phyloP scores from a whole-genome alignment of 2,797 vertebrate genomes.

The Xenopus petersii region DNA sequence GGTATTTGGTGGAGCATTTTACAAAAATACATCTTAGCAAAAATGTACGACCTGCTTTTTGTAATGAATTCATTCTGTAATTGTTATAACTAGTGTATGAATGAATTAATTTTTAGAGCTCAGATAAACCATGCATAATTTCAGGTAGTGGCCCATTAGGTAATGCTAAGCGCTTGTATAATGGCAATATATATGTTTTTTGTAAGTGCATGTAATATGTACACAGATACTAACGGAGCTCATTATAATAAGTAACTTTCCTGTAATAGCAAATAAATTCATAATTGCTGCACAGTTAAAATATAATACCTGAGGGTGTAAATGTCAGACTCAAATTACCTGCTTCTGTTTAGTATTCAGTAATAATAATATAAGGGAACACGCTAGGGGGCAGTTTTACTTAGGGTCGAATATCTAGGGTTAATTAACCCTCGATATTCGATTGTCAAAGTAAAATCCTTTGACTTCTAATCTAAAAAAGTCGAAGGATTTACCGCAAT shows the following conservation, averaged over 20 bases:
- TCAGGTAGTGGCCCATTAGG: slow-evolving; percentile 61
- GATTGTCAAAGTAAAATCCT: too few relatives aligned
- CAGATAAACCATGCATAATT: slow-evolving; percentile 56
- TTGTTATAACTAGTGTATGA: too few relatives aligned
- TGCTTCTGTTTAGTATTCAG: not conserved
- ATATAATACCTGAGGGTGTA: slow-evolving; percentile 53
- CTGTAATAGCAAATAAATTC: slow-evolving; percentile 66
- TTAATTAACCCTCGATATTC: too few relatives aligned
- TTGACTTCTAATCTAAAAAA: too few relatives aligned
- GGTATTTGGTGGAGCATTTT: too few relatives aligned
- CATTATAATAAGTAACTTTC: slow-evolving; percentile 65
- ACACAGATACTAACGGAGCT: slow-evolving; percentile 61
- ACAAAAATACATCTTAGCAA: too few relatives aligned
- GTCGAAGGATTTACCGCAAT: too few relatives aligned
- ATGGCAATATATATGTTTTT: slow-evolving; percentile 56
- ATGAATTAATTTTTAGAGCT: not conserved
- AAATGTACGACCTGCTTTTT: too few relatives aligned
- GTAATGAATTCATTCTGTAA: too few relatives aligned
- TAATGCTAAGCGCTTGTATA: slow-evolving; percentile 62
- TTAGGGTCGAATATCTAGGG: too few relatives aligned
- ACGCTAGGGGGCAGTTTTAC: too few relatives aligned
- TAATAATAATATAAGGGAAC: too few relatives aligned
- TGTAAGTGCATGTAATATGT: slow-evolving; percentile 57
- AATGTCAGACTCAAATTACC: slow-evolving; percentile 53
- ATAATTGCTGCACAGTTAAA: slow-evolving; percentile 49